Conservation (phyloP, 1,140 invertebrate genomes). For the Apis dorsata region DNA sequence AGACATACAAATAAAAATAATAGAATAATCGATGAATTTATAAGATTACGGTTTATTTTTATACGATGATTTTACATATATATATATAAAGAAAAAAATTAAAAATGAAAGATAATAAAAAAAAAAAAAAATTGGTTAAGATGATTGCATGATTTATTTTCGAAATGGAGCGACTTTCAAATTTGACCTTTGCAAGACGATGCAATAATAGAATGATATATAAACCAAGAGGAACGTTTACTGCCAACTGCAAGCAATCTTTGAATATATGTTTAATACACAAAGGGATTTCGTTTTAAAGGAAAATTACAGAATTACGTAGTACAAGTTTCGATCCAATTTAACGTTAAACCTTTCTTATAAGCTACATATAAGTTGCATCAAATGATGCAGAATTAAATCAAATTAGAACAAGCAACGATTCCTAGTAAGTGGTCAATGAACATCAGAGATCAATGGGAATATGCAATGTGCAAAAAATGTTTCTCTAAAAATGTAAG, state of each 20-base stretch:
- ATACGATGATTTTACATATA: neutral
- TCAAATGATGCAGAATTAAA: constrained; percentile 10
- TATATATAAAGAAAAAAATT: no score
- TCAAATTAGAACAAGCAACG: neutral
- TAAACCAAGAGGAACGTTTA: constrained; percentile 48
- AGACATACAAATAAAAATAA: neutral
- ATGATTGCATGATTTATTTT: constrained; percentile 52
- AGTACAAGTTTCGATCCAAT: constrained; percentile 19
- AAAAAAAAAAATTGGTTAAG: neutral
- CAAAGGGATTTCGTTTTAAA: constrained; percentile 4
- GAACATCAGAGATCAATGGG: neutral
- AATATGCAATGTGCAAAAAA: no score
- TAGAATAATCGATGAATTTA: neutral
- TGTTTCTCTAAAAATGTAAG: constrained; percentile 14
- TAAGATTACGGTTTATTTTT: neutral
- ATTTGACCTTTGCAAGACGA: constrained; percentile 65
- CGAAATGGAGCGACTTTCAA: constrained; percentile 45
- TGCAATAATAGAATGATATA: constrained; percentile 68
- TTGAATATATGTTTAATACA: constrained; percentile 8
- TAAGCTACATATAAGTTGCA: neutral
- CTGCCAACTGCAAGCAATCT: constrained; percentile 51
- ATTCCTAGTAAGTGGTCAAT: neutral
- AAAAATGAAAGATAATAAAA: neutral
- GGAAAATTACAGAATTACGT: constrained; percentile 4
- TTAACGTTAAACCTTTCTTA: constrained; percentile 6